These are phyloP conservation scores for Hirtodrosophila trivittata DNA, from an alignment of 2,888 invertebrate species.

Conservation along the genomic window DNA sequence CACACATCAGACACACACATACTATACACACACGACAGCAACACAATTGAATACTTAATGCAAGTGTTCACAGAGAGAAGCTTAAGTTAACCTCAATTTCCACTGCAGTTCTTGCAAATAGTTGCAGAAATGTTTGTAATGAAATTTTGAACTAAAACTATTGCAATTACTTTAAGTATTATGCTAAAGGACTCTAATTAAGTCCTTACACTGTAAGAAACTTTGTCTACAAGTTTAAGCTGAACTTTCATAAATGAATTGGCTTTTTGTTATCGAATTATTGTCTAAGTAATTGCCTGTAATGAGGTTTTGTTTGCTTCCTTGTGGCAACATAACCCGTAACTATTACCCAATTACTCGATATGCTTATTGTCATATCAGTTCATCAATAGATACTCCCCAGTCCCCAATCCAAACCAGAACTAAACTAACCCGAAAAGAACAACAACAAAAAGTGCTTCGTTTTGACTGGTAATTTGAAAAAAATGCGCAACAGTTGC, in stretches of 20 bases:
- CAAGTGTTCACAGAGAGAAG: constrained; percentile 4
- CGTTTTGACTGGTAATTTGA: constrained; percentile 47
- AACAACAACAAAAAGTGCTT: constrained; percentile 39
- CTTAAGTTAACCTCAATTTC: constrained; percentile 14
- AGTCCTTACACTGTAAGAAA: too few relatives aligned
- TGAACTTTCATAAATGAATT: too few relatives aligned
- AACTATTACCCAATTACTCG: constrained; percentile 37
- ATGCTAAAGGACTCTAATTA: too few relatives aligned
- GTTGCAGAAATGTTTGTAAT: too few relatives aligned
- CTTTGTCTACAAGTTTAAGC: too few relatives aligned
- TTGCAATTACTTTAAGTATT: too few relatives aligned
- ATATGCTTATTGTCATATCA: constrained; percentile 49
- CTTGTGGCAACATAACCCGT: constrained; percentile 21
- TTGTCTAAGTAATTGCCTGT: too few relatives aligned
- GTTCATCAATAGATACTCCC: constrained; percentile 26
- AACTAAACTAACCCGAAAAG: neutral
- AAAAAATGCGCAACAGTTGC: constrained; percentile 76
- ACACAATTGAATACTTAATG: constrained; percentile 33
- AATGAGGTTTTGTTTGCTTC: too few relatives aligned
- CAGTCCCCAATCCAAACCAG: neutral
- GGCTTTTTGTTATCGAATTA: too few relatives aligned
- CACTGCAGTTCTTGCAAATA: neutral
- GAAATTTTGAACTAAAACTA: too few relatives aligned
- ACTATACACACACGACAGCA: neutral
- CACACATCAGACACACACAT: constrained; percentile 8